These are phyloP conservation scores for Iselma pallidipennis DNA, from an alignment of 2,888 invertebrate species.

Conservation along the genomic window DNA sequence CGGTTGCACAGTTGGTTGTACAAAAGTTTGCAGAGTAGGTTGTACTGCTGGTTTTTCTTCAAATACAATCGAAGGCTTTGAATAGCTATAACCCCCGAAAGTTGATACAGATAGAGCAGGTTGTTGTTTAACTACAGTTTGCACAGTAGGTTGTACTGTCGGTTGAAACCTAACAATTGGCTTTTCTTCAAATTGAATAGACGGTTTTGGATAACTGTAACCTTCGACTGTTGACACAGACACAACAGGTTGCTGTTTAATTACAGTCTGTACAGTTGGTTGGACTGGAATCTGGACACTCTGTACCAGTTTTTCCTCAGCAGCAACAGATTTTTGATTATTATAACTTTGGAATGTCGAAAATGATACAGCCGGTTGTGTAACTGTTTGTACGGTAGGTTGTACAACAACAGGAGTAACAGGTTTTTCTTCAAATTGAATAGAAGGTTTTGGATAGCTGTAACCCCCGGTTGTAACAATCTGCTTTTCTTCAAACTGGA, in stretches of 20 bases:
- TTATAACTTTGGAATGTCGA: conserved; percentile 9
- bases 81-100: background rate
- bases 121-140: background rate
- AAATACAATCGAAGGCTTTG: background rate
- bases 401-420: background rate
- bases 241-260: conserved; percentile 32
- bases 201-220: conserved; percentile 35
- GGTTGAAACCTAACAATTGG: background rate
- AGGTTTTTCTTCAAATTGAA: background rate
- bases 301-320: too few relatives aligned
- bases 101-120: background rate
- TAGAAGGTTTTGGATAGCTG: conserved; percentile 23
- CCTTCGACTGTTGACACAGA: conserved; percentile 7
- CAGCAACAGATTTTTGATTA: background rate
- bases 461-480: conserved; percentile 27
- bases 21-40: background rate
- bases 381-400: conserved; percentile 3
- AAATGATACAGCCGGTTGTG: conserved; percentile 12
- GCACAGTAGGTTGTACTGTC: background rate
- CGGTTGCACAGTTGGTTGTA: background rate
- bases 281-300: too few relatives aligned
- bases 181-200: conserved; percentile 19
- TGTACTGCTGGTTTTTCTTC: background rate
- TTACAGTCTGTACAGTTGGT: background rate
- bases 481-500: background rate